Conservation (phyloP, 2,888 invertebrate species). For the Dorcus hopei region DNA sequence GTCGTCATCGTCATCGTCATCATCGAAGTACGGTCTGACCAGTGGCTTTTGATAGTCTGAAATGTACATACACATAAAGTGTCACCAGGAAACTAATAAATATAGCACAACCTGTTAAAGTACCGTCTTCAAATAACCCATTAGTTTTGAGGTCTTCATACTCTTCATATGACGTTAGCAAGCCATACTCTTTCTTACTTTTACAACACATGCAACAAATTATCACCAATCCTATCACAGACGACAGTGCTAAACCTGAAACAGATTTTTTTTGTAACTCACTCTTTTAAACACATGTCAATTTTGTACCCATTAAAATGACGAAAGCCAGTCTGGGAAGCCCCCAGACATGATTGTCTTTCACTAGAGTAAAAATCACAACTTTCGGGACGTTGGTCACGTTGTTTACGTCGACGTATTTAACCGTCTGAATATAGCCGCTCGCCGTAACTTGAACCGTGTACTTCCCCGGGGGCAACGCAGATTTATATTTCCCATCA, state of each 20-base stretch:
- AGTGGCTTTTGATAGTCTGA: slow-evolving; percentile 37
- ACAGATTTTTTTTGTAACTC: slow-evolving; percentile 4
- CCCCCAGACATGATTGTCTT: slow-evolving; percentile 68
- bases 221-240: slow-evolving; percentile 53
- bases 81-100: not conserved
- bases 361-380: slow-evolving; percentile 65
- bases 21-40: slow-evolving; percentile 67
- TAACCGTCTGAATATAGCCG: slow-evolving; percentile 59
- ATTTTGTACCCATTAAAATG: slow-evolving; percentile 60
- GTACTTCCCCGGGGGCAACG: slow-evolving; percentile 52
- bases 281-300: too few relatives aligned
- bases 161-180: slow-evolving; percentile 53
- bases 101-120: not conserved
- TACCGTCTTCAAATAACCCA: not conserved
- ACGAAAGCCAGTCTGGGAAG: slow-evolving; percentile 76
- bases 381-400: slow-evolving; percentile 53
- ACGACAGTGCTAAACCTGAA: slow-evolving; percentile 57
- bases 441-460: slow-evolving; percentile 56
- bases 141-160: slow-evolving; percentile 43
- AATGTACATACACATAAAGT: too few relatives aligned
- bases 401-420: slow-evolving; percentile 43
- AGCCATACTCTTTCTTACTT: slow-evolving; percentile 53
- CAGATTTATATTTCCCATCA: slow-evolving; percentile 52
- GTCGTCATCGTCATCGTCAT: slow-evolving; percentile 63
- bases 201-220: slow-evolving; percentile 58